Evolutionary conservation across 2,797 vertebrate genomes (phyloP), one percentile per base, ranked within the genome.

Genomic region (Scolopax rusticola): DNA sequence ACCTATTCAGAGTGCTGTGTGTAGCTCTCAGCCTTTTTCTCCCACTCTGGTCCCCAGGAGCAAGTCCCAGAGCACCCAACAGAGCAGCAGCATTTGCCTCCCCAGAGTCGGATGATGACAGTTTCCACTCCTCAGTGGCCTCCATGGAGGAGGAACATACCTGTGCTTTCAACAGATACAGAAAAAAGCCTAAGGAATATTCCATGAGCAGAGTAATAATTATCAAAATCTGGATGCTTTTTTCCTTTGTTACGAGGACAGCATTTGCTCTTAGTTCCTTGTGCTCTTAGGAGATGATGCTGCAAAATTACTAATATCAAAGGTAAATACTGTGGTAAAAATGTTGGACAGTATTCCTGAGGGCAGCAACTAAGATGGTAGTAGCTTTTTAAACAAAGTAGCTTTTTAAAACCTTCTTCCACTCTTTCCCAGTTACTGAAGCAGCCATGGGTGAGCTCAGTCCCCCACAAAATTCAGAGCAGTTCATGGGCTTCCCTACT

Each of bases 361-460:
- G 8, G 14, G 27, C 27, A 69, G 24, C 27, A 27, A 30, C 51
- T 27, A 24, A 28, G 14, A 7, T 14, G 1, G 4, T n/a, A n/a
- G n/a, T n/a, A n/a, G n/a, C n/a, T n/a, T n/a, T n/a, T n/a, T n/a
- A n/a, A n/a, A 56, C 19, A 61, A 79, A 47, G 14, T 48, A 25
- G 24, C 25, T 67, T 84, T 84, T 90, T 65, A 45, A 15, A 51
- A 25, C 60, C 38, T 47, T 33, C 28, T 64, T 50, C 17, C 23
- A 25, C 50, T 19, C 10, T 56, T 69, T 33, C n/a, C 20, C 20
- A 9, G 4, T 25, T 48, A 27, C 28, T 64, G 60, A 85, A 48
- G 28, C 0, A 2, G 11, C 54, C 33, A 2, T 4, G 25, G 30
- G 4, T 0, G 2, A 59, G 9, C 41, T 74, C 43, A 48, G 40